phyloP scores from a whole-genome alignment of 2,888 invertebrate species.

The Drosophila nr. perissopoda region DNA sequence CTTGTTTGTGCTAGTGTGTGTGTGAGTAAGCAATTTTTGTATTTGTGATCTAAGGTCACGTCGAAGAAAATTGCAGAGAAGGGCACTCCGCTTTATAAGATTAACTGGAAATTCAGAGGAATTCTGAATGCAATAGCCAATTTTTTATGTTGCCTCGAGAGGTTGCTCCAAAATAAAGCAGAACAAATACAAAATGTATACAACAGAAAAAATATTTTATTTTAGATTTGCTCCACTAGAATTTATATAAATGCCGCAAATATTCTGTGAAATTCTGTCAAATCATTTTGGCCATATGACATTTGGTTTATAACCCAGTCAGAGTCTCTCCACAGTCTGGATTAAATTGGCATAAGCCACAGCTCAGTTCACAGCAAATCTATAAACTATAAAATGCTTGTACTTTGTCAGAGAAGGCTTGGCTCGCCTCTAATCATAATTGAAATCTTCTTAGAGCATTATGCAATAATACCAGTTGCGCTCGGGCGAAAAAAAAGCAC shows the following conservation, averaged over 20 bases:
- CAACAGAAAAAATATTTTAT: not conserved
- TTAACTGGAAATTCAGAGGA: not conserved
- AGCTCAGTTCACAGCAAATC: slow-evolving; percentile 18
- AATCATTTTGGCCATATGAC: not conserved
- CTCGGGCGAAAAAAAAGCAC: slow-evolving; percentile 30
- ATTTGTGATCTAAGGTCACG: slow-evolving; percentile 25
- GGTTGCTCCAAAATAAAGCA: not conserved
- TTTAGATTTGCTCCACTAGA: not conserved
- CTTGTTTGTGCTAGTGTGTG: slow-evolving; percentile 21
- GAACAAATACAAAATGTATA: not conserved
- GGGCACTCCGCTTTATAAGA: slow-evolving; percentile 1
- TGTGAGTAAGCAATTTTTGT: not conserved
- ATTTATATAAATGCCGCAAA: not conserved
- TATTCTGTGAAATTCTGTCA: not conserved
- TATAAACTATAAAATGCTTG: slow-evolving; percentile 10
- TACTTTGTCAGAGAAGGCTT: slow-evolving; percentile 6
- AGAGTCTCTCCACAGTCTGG: not conserved
- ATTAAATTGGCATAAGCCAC: slow-evolving; percentile 18
- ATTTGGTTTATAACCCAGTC: slow-evolving; percentile 3
- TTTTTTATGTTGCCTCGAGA: not conserved
- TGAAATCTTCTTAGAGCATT: slow-evolving; percentile 62
- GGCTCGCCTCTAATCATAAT: slow-evolving; percentile 55
- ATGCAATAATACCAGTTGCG: slow-evolving; percentile 51
- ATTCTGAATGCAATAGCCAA: not conserved
- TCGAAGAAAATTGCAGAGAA: slow-evolving; percentile 28